Percentiles rank a stretch among this genome's conserved stretches.
Evolutionary conservation across 1,140 invertebrate genomes (phyloP).

Genomic region (Macrobrachium nipponense): DNA sequence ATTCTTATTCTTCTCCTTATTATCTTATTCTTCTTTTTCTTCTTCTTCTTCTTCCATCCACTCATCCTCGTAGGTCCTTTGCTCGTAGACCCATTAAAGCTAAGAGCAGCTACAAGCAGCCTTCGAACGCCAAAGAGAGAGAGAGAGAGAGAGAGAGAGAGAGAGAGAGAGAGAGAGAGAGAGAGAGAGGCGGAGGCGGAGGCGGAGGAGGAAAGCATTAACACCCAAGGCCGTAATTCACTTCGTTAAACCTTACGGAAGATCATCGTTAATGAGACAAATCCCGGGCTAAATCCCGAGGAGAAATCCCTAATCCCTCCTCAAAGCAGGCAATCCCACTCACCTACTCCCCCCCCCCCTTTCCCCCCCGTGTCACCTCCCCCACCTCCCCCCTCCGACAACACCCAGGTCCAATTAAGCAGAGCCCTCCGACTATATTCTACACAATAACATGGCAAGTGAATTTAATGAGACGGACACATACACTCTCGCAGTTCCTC

Average conservation of each 20-base stretch:
- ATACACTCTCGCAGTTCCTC: too few relatives aligned
- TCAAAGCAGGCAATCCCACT: neutral
- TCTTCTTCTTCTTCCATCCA: too few relatives aligned
- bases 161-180: slow-evolving; percentile 11
- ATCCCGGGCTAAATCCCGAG: slow-evolving; percentile 3
- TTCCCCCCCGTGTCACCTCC: neutral
- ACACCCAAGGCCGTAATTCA: neutral
- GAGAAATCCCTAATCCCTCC: slow-evolving; percentile 8
- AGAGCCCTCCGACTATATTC: slow-evolving; percentile 1
- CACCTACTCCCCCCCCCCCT: neutral
- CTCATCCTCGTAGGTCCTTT: too few relatives aligned
- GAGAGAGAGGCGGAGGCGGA: slow-evolving; percentile 3
- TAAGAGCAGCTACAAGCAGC: neutral
- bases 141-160: slow-evolving; percentile 7
- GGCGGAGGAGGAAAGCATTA: neutral
- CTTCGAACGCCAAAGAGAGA: neutral
- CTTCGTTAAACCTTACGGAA: neutral
- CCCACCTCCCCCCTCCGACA: neutral
- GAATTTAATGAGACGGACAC: slow-evolving; percentile 30
- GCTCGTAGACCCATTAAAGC: neutral
- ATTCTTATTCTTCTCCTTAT: neutral
- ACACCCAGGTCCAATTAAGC: slow-evolving; percentile 2
- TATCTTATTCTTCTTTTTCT: neutral
- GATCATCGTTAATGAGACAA: slow-evolving; percentile 23
- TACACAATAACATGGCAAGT: slow-evolving; percentile 16